Base-by-base conservation (phyloP, 2,797 vertebrate genomes). In the Rhynchonycteris naso region DNA sequence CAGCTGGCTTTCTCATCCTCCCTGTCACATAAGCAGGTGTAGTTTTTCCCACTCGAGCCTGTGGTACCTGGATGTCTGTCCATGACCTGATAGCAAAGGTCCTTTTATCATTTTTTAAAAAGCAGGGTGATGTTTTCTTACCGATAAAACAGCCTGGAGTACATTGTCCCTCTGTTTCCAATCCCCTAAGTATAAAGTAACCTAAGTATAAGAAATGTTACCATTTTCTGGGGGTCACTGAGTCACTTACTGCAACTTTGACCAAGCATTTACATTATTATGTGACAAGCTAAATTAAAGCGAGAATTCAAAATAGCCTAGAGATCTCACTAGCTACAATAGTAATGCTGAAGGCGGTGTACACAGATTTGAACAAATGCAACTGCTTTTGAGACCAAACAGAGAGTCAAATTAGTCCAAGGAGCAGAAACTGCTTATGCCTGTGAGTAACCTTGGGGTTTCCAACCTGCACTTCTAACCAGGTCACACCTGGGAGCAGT, bases 401-500 rank as follows among this genome's bases (percentile, higher is more conserved):
- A 38, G 26, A 80, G 5, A 7, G 68, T 50, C 58, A 66, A 12
- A 56, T 43, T n/a, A 38, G 52, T 24, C 18, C 1, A 14, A 38
- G 61, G 65, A 35, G 22, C 56, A 63, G 38, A 71, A 8, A 4
- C 52, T 0, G 22, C 69, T 19, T 16, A 2, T 9, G 15, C 15
- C n/a, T 50, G n/a, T n/a, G 24, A 58, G 56, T 19, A 33, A 61
- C 96, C 93, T 92, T 89, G 95, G 63, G 54, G 54, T 19, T 28
- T 30, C 85, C 9, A 54, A 54, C 69, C 63, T 94, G 58, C 47
- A 30, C 76, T 84, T 61, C 78, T 79, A 88, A 96, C 81, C 90
- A 59, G 94, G 94, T 95, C 96, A 94, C 15, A 35, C n/a, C 69
- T 54, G 87, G 92, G 93, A 52, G 93, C 74, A 66, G 81, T 61